These are phyloP conservation scores for Harlomillsia oculata DNA, from an alignment of 1,140 invertebrate genomes.

Conservation along the genomic window DNA sequence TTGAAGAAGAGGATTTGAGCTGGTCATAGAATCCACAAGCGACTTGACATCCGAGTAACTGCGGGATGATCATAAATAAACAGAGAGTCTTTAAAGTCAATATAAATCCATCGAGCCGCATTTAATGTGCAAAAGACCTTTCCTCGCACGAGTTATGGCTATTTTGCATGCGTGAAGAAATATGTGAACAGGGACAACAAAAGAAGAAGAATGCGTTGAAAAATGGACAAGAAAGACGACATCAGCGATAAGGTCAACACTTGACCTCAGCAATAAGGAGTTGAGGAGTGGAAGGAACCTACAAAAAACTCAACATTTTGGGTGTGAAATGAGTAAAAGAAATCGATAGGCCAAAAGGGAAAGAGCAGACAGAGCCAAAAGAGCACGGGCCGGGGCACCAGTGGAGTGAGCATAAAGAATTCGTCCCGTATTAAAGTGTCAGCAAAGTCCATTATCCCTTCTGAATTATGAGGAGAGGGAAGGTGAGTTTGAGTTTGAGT, in stretches of 20 bases:
- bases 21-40: constrained; percentile 57
- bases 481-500: too few relatives aligned
- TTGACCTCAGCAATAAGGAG: too few relatives aligned
- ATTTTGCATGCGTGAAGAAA: too few relatives aligned
- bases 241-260: too few relatives aligned
- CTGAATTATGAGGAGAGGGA: constrained; percentile 13
- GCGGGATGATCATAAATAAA: constrained; percentile 17
- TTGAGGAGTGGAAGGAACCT: too few relatives aligned
- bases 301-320: neutral
- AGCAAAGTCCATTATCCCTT: constrained; percentile 20
- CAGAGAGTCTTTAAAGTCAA: neutral
- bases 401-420: constrained; percentile 17
- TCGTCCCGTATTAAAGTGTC: constrained; percentile 24
- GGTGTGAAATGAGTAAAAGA: neutral
- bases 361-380: constrained; percentile 5
- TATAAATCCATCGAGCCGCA: too few relatives aligned
- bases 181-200: too few relatives aligned
- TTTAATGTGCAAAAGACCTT: too few relatives aligned
- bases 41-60: constrained; percentile 58
- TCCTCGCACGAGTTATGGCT: too few relatives aligned
- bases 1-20: constrained; percentile 46
- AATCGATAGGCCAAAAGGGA: neutral
- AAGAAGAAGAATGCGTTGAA: too few relatives aligned
- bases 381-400: neutral
- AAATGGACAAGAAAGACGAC: too few relatives aligned